Percentiles rank a stretch among this genome's conserved stretches.
These are phyloP conservation scores for Saxicola maurus DNA, from an alignment of 2,797 vertebrate species.

Conservation along the genomic window DNA sequence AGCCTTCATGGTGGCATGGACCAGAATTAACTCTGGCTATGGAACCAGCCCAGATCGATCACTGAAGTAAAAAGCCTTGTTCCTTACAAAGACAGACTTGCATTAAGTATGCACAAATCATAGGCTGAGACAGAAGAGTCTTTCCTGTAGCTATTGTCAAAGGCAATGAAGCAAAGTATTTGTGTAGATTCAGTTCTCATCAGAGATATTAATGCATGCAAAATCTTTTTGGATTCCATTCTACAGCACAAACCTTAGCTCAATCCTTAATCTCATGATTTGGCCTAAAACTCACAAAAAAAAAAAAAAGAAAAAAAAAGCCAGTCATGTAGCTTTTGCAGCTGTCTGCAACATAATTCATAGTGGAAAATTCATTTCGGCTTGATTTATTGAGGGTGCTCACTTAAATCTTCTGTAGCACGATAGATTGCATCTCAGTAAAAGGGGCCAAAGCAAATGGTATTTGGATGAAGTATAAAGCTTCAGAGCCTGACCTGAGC, in stretches of 20 bases:
- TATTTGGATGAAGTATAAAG: slow-evolving; percentile 53
- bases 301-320: background rate
- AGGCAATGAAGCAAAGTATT: slow-evolving; percentile 2
- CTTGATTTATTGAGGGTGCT: slow-evolving; percentile 33
- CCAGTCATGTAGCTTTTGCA: background rate
- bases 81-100: slow-evolving; percentile 21
- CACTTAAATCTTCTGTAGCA: slow-evolving; percentile 29
- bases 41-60: slow-evolving; percentile 31
- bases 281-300: background rate
- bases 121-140: background rate
- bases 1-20: background rate
- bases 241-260: background rate
- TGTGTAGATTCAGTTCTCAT: background rate
- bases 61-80: slow-evolving; percentile 20
- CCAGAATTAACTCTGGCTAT: slow-evolving; percentile 10
- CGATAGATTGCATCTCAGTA: slow-evolving; percentile 9
- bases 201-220: background rate
- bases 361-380: background rate
- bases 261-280: background rate
- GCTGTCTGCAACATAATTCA: slow-evolving; percentile 1
- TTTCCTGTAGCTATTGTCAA: slow-evolving; percentile 4
- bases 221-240: background rate
- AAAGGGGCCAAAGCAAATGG: slow-evolving; percentile 43
- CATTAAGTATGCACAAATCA: slow-evolving; percentile 47
- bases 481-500: slow-evolving; percentile 29